Evolutionary conservation across 2,113 vertebrate species (phyloP), one percentile per base, ranked within the genome.

Genomic region (Phaetusa simplex): DNA sequence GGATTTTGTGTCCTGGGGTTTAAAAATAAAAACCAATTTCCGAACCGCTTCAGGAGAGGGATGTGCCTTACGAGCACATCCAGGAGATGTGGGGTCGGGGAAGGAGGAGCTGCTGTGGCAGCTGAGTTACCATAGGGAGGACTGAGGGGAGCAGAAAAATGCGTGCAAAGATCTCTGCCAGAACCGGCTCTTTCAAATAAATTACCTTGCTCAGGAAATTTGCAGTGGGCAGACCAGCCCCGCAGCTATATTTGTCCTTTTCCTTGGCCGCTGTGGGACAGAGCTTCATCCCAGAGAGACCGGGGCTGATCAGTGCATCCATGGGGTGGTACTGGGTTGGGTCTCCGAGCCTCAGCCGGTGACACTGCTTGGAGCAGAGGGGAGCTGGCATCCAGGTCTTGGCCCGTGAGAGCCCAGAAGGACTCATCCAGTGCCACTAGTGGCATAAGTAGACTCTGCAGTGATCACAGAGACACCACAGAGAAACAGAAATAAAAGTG

Each of bases 11-110:
- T 86, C 79, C 29, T 1, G 1, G 20, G 32, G 19, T 93, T 94
- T 88, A 87, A 96, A 96, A 96, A 92, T 88, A 77, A 96, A 90
- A 93, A 73, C 58, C 50, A 49, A 94, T 95, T 95, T 90, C 2
- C 0, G 53, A 82, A 78, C 34, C 5, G 16, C 32, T 52, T 27
- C 49, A 55, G 73, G 72, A 82, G 61, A 52, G 50, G 42, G 62
- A 76, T 29, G 32, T 77, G 34, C 78, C n/a, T 72, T 15, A 5
- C 11, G 23, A 92, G 38, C 56, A 49, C 19, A 3, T 62, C 47
- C 36, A 66, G 82, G 65, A 76, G 43, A 77, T 11, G 22, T 49
- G 55, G 73, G 59, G 74, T 64, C 3, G 1, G 34, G 52, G 80
- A 64, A 82, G 38, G 50, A 71, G 72, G 45, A 78, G 45, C 19